These are phyloP conservation scores for Ranitomeya variabilis DNA, from an alignment of 2,113 vertebrate species.

Conservation along the genomic window DNA sequence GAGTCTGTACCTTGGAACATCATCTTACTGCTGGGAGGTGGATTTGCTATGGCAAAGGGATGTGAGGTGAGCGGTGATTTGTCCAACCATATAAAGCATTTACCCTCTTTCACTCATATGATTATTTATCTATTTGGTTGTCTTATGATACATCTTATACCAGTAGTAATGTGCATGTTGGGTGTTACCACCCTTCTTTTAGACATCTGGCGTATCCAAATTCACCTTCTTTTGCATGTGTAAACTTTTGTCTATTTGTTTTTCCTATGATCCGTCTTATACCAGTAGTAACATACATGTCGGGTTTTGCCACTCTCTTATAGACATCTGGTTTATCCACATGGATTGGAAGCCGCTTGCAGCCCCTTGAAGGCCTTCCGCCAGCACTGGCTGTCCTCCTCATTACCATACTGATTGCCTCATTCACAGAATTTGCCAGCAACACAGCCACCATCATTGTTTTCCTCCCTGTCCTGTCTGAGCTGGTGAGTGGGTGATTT, in stretches of 20 bases:
- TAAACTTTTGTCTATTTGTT: not conserved
- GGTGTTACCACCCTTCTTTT: too few species aligned
- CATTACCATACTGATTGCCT: constrained; percentile 84
- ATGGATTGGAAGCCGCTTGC: constrained; percentile 89
- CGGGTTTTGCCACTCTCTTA: not conserved
- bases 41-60: constrained; percentile 97
- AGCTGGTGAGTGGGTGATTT: constrained; percentile 81
- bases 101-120: too few species aligned
- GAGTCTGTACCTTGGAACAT: constrained; percentile 94
- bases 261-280: not conserved
- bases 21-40: constrained; percentile 91
- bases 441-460: constrained; percentile 97
- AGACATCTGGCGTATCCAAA: too few species aligned
- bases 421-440: constrained; percentile 96
- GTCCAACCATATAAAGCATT: not conserved
- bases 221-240: not conserved
- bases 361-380: constrained; percentile 84
- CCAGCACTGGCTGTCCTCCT: constrained; percentile 83
- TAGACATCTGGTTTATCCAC: constrained; percentile 92
- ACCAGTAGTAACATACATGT: not conserved
- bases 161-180: too few species aligned
- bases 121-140: too few species aligned
- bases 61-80: constrained; percentile 83
- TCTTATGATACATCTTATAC: too few species aligned
- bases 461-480: constrained; percentile 89